phyloP scores from a whole-genome alignment of 2,113 vertebrate species.

The Chloebia gouldiae region DNA sequence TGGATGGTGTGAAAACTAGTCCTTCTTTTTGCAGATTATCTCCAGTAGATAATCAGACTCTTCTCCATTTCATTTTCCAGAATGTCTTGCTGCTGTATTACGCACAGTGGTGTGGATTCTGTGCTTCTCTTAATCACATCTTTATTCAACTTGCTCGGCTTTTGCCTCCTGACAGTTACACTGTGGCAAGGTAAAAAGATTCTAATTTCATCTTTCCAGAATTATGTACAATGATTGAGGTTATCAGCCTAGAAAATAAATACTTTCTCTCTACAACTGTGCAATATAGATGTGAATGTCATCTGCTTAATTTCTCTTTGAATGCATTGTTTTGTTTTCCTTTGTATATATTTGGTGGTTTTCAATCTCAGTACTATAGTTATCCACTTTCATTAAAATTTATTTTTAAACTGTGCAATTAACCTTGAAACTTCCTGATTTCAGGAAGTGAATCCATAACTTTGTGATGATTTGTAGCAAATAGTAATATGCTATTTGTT shows the following conservation, averaged over 20 bases:
- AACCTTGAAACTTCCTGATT: neutral
- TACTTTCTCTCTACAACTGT: neutral
- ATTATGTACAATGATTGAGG: neutral
- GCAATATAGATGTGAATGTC: neutral
- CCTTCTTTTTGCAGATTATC: neutral
- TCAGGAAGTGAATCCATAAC: neutral
- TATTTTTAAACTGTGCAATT: neutral
- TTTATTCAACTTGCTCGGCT: constrained; percentile 90
- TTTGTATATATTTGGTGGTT: neutral
- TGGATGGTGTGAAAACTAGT: neutral
- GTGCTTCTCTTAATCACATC: constrained; percentile 89
- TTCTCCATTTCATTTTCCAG: constrained; percentile 62
- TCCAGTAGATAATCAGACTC: neutral
- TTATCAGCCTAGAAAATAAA: neutral
- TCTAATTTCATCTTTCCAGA: neutral
- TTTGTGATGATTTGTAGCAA: neutral
- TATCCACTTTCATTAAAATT: neutral
- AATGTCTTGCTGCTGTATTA: constrained; percentile 94
- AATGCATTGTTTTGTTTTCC: neutral
- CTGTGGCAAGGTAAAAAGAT: constrained; percentile 84
- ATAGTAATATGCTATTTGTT: neutral
- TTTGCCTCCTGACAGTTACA: constrained; percentile 81
- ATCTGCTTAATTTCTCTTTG: neutral
- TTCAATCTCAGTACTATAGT: neutral
- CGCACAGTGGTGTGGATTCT: constrained; percentile 96